phyloP scores from a whole-genome alignment of 2,113 vertebrate genomes.

The Microcebus tavaratra region DNA sequence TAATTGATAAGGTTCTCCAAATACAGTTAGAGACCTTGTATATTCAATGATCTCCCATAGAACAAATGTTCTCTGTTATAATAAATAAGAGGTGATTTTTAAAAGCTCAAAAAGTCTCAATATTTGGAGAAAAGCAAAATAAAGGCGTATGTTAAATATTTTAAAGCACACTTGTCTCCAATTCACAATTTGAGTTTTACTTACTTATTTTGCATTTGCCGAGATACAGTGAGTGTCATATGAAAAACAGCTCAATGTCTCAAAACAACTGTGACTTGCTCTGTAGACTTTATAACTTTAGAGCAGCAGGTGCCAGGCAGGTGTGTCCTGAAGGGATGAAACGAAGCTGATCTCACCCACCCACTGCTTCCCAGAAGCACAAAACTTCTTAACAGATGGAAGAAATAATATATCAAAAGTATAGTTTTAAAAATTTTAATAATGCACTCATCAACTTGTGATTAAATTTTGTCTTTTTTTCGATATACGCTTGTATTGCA shows the following conservation, averaged over 20 bases:
- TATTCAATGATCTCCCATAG: not conserved
- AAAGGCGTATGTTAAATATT: not conserved
- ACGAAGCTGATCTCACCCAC: too few species aligned
- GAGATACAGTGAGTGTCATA: not conserved
- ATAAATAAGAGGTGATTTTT: not conserved
- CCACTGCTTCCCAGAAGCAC: not conserved
- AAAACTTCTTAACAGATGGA: not conserved
- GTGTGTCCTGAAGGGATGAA: not conserved
- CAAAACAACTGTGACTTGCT: not conserved
- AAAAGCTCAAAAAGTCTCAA: not conserved
- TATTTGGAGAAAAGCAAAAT: not conserved
- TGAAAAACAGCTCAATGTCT: not conserved
- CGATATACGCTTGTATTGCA: not conserved
- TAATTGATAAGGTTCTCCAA: not conserved
- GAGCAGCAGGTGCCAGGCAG: not conserved
- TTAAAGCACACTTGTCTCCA: not conserved
- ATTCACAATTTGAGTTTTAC: not conserved
- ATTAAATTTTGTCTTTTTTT: not conserved
- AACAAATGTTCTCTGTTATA: not conserved
- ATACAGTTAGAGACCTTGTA: not conserved
- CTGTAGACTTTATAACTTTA: not conserved
- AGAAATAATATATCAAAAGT: not conserved
- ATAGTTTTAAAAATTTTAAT: not conserved
- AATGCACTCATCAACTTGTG: not conserved
- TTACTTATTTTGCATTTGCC: not conserved